These are phyloP conservation scores for Echeneis naucrates DNA, from an alignment of 2,797 vertebrate genomes.

Conservation along the genomic window DNA sequence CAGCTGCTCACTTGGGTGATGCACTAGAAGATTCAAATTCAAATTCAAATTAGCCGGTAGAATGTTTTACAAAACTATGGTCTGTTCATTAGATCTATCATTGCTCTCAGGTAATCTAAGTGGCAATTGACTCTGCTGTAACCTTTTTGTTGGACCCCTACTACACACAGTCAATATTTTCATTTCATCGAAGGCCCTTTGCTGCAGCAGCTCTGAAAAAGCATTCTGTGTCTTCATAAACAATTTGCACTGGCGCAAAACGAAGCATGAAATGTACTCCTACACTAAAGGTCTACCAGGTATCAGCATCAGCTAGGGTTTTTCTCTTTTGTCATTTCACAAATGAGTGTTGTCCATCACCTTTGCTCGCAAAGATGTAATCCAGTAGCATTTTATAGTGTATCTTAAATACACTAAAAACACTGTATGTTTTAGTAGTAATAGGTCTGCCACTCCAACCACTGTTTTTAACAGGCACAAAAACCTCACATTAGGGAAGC, in stretches of 20 bases:
- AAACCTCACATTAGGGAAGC: not conserved
- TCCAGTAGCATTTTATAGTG: constrained; percentile 4
- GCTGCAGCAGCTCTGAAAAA: constrained; percentile 40
- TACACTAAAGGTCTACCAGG: constrained; percentile 26
- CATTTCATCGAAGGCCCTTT: constrained; percentile 56
- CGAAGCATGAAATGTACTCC: constrained; percentile 50
- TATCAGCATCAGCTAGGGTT: constrained; percentile 9
- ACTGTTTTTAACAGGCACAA: not conserved
- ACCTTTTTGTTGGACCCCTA: constrained; percentile 56
- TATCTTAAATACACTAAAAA: constrained; percentile 2
- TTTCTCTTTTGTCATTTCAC: constrained; percentile 16
- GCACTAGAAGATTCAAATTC: constrained; percentile 41
- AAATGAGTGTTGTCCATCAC: constrained; percentile 7
- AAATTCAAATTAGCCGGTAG: constrained; percentile 28
- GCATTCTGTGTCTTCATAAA: constrained; percentile 49
- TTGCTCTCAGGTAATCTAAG: constrained; percentile 33
- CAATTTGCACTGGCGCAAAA: constrained; percentile 57
- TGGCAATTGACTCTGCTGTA: constrained; percentile 50
- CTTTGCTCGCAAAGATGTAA: constrained; percentile 15
- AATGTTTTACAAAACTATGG: constrained; percentile 10
- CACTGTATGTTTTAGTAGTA: too few relatives aligned
- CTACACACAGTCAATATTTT: constrained; percentile 68
- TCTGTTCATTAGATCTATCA: constrained; percentile 10
- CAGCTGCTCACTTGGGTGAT: constrained; percentile 33
- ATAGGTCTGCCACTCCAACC: too few relatives aligned